phyloP scores from a whole-genome alignment of 2,113 vertebrate species.

The Oncorhynchus tshawytscha region DNA sequence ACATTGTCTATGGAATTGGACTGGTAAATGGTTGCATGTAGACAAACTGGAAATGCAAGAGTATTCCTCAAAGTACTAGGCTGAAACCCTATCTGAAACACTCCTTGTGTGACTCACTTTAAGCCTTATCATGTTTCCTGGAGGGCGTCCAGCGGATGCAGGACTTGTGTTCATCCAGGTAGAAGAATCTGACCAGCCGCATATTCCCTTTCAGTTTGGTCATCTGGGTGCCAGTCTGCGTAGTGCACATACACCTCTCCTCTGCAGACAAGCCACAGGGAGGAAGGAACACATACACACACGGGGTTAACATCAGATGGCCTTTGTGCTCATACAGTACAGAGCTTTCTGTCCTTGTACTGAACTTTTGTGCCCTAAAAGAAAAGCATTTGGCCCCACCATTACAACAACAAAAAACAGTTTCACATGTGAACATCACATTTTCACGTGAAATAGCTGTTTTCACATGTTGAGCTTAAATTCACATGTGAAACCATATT shows the following conservation, averaged over 20 bases:
- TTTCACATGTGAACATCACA: too few species aligned
- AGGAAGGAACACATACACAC: background rate
- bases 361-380: too few species aligned
- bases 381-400: too few species aligned
- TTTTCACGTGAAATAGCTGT: too few species aligned
- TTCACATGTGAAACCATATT: too few species aligned
- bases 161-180: slow-evolving; percentile 90
- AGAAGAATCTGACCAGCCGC: slow-evolving; percentile 88
- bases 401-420: too few species aligned
- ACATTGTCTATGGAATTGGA: too few species aligned
- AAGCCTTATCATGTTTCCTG: slow-evolving; percentile 92
- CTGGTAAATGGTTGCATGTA: background rate
- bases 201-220: slow-evolving; percentile 90
- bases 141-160: slow-evolving; percentile 95
- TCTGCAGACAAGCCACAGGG: slow-evolving; percentile 37
- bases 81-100: background rate
- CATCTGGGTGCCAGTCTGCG: slow-evolving; percentile 92
- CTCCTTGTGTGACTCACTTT: slow-evolving; percentile 79
- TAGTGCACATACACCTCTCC: slow-evolving; percentile 79
- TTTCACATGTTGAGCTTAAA: too few species aligned
- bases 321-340: background rate
- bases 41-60: background rate
- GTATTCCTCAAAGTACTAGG: background rate
- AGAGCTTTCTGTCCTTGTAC: too few species aligned
- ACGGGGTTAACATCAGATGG: background rate